Evolutionary conservation across 2,888 invertebrate species (phyloP).

Genomic region (Drosophila pseudotalamancana): DNA sequence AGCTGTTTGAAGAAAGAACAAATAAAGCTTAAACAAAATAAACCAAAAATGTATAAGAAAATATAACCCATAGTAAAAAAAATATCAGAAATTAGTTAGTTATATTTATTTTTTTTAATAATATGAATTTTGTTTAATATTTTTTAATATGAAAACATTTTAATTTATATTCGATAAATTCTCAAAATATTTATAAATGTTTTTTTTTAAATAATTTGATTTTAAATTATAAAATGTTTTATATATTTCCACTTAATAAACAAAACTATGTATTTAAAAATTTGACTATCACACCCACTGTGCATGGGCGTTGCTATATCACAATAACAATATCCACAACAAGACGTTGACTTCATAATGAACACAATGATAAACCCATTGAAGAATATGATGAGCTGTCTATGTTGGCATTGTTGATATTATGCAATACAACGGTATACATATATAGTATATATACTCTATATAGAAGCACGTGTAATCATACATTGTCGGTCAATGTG

Average conservation of each 20-base stretch:
- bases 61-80: neutral
- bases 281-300: slow-evolving; percentile 4
- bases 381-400: slow-evolving; percentile 20
- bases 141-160: no score
- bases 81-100: no score
- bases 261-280: neutral
- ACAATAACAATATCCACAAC: slow-evolving; percentile 3
- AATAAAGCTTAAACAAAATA: neutral
- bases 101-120: no score
- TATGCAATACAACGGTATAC: slow-evolving; percentile 43
- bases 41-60: neutral
- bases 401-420: slow-evolving; percentile 27
- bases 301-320: slow-evolving; percentile 9
- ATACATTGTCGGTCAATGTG: slow-evolving; percentile 4
- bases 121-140: no score
- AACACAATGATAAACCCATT: slow-evolving; percentile 9
- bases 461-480: neutral
- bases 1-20: neutral
- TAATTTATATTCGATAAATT: no score
- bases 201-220: no score
- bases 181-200: no score
- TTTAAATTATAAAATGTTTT: no score
- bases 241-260: no score
- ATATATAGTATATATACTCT: neutral
- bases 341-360: slow-evolving; percentile 46